phyloP scores from a whole-genome alignment of 2,888 invertebrate species.

The Eulithis prunata region DNA sequence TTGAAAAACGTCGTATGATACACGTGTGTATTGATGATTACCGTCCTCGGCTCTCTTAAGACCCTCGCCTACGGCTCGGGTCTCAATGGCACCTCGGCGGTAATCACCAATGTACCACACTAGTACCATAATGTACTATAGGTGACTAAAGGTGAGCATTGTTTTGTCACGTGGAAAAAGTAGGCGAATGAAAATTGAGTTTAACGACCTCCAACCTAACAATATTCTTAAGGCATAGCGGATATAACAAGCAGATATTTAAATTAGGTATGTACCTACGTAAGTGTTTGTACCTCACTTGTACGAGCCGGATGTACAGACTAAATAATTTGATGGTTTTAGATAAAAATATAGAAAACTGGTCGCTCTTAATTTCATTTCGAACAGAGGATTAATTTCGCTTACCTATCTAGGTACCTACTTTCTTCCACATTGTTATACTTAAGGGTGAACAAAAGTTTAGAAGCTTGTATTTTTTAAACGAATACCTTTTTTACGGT shows the following conservation, averaged over 20 bases:
- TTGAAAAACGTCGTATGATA: no score
- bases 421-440: no score
- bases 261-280: constrained; percentile 25
- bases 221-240: constrained; percentile 35
- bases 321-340: not conserved
- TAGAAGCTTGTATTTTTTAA: no score
- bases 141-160: not conserved
- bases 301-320: constrained; percentile 6
- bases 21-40: no score
- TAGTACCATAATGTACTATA: no score
- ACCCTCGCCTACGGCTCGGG: no score
- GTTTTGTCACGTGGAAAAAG: constrained; percentile 11
- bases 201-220: constrained; percentile 32
- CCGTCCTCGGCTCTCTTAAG: no score
- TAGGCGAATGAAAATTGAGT: constrained; percentile 18
- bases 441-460: no score
- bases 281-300: constrained; percentile 23
- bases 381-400: not conserved
- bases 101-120: no score
- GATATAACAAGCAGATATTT: constrained; percentile 36
- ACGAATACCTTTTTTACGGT: no score
- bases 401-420: no score
- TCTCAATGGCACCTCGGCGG: no score
- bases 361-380: not conserved
- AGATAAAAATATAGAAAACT: not conserved